Evolutionary conservation across 2,888 invertebrate species (phyloP).

Genomic region (Xanthostigma xanthostigma): DNA sequence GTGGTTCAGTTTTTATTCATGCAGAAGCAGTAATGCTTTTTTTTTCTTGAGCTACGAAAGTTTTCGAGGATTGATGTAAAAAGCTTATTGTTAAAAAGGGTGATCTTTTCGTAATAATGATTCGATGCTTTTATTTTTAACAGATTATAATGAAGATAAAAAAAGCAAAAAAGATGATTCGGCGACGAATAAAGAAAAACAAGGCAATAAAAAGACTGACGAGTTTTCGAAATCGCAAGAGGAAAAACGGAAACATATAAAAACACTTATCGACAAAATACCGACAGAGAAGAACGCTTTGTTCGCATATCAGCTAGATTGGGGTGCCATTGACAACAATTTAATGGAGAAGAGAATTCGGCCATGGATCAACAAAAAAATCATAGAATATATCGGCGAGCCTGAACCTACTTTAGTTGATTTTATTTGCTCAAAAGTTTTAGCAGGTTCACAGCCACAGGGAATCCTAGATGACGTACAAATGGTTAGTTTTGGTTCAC

Average conservation of each 20-base stretch:
- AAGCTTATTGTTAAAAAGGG: too few species aligned
- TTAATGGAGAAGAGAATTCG: constrained; percentile 92
- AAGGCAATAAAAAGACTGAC: constrained; percentile 32
- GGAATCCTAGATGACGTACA: constrained; percentile 95
- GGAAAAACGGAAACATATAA: constrained; percentile 92
- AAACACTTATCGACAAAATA: constrained; percentile 94
- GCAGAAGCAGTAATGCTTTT: too few species aligned
- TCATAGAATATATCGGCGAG: constrained; percentile 98
- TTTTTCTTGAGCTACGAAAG: too few species aligned
- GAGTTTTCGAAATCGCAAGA: constrained; percentile 61
- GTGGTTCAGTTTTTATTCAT: too few species aligned
- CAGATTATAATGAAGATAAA: constrained; percentile 47
- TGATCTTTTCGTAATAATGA: too few species aligned
- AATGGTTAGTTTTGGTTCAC: constrained; percentile 69
- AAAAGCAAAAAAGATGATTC: constrained; percentile 30
- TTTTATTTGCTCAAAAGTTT: constrained; percentile 97
- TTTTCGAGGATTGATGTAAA: too few species aligned
- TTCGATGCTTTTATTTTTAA: constrained; percentile 8
- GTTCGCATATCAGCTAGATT: constrained; percentile 89
- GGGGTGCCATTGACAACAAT: constrained; percentile 56
- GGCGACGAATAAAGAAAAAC: constrained; percentile 26
- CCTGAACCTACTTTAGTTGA: constrained; percentile 97
- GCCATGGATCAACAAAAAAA: constrained; percentile 99
- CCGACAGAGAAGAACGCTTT: constrained; percentile 94
- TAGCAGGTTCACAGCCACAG: constrained; percentile 84